Evolutionary conservation across 2,113 vertebrate species (phyloP).

Genomic region (Neotragus moschatus): DNA sequence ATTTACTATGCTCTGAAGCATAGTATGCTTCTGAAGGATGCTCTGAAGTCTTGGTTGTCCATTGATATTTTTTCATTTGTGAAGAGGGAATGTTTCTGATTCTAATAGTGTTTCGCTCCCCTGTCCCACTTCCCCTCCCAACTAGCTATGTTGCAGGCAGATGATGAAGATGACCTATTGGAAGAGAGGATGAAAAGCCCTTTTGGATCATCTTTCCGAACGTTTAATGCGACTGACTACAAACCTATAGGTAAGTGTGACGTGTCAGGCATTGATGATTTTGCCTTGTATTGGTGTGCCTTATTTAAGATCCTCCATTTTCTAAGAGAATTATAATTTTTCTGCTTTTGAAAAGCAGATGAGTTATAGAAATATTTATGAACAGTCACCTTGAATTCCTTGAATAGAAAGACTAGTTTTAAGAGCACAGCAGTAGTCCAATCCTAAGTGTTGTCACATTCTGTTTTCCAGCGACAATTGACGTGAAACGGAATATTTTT

Average conservation of each 20-base stretch:
- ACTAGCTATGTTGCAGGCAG: conserved; percentile 97
- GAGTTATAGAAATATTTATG: neutral
- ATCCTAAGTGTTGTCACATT: conserved; percentile 15
- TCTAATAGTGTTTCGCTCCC: conserved; percentile 4
- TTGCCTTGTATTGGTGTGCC: neutral
- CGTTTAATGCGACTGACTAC: conserved; percentile 98
- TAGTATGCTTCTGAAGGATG: neutral
- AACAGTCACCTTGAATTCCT: neutral
- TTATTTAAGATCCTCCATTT: neutral
- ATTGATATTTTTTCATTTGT: neutral
- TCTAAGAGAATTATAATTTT: neutral
- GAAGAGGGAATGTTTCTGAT: neutral
- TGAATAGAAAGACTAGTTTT: neutral
- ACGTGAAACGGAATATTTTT: conserved; percentile 98
- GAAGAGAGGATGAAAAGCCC: conserved; percentile 99
- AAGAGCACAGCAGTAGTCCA: neutral
- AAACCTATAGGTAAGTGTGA: conserved; percentile 93
- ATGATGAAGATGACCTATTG: conserved; percentile 97
- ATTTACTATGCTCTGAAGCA: neutral
- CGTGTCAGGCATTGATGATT: neutral
- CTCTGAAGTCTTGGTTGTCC: neutral
- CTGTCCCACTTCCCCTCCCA: neutral
- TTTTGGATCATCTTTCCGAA: conserved; percentile 98
- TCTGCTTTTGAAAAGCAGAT: neutral
- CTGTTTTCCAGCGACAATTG: conserved; percentile 92